A percentile compares a stretch with the other conserved stretches of the same genome.
Evolutionary conservation across 2,113 vertebrate species (phyloP).

Genomic region (Brachionichthys hirsutus): DNA sequence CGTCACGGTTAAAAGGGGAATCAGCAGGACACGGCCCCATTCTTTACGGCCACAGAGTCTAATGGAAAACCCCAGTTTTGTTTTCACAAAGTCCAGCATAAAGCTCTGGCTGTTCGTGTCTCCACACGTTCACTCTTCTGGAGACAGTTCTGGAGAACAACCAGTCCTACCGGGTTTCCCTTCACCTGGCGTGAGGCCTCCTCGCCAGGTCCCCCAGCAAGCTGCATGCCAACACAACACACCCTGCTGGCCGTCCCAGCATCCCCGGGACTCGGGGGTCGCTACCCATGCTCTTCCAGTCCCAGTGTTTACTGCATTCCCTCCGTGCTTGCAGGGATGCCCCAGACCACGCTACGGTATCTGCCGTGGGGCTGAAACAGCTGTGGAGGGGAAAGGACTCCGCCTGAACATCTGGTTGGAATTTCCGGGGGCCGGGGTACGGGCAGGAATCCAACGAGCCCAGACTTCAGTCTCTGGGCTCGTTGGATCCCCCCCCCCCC

Average conservation of each 20-base stretch:
- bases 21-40: no score
- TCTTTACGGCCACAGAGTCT: no score
- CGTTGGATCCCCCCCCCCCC: no score
- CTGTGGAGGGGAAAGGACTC: slow-evolving; percentile 32
- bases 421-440: slow-evolving; percentile 33
- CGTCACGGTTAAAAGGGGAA: no score
- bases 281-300: slow-evolving; percentile 50
- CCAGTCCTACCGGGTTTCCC: no score
- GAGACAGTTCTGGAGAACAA: no score
- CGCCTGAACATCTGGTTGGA: slow-evolving; percentile 40
- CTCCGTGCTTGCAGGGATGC: no score
- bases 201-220: slow-evolving; percentile 52
- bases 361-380: slow-evolving; percentile 43
- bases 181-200: no score
- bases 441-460: slow-evolving; percentile 8
- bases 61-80: no score
- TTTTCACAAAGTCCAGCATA: no score
- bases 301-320: slow-evolving; percentile 63
- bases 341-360: slow-evolving; percentile 26
- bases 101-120: no score
- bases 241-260: slow-evolving; percentile 56
- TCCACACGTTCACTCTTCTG: no score
- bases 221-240: slow-evolving; percentile 53
- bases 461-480: slow-evolving; percentile 17
- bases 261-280: slow-evolving; percentile 41